Conservation (phyloP, 2,888 invertebrate species). For the Drosophila rellima region DNA sequence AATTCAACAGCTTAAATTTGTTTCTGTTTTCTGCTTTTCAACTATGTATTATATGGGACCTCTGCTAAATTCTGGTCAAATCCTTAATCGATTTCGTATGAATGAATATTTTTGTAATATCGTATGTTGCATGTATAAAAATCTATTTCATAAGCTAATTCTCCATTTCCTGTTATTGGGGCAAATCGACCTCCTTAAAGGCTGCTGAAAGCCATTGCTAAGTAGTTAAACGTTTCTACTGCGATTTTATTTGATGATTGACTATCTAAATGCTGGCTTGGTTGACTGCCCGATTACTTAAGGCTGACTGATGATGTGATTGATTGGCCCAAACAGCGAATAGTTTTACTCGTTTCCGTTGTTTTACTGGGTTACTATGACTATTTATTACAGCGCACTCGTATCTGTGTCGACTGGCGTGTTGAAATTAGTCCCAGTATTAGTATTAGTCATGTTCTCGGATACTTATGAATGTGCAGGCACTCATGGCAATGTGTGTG, state of each 20-base stretch:
- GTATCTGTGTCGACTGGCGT: constrained; percentile 65
- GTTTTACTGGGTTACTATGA: constrained; percentile 68
- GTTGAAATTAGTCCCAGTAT: constrained; percentile 46
- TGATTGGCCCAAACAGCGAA: constrained; percentile 54
- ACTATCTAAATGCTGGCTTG: constrained; percentile 22
- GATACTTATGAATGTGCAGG: constrained; percentile 21
- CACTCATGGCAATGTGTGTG: not conserved
- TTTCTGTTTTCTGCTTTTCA: too few species aligned
- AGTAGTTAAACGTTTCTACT: constrained; percentile 12
- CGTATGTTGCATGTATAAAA: not conserved
- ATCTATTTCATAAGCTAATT: not conserved
- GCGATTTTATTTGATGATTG: constrained; percentile 12
- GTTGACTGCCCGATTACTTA: constrained; percentile 45
- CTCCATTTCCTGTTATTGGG: not conserved
- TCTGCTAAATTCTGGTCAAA: too few species aligned
- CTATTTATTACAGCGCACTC: constrained; percentile 72
- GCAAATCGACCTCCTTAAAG: not conserved
- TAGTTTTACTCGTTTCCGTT: constrained; percentile 43
- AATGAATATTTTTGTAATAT: not conserved
- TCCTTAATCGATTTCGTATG: not conserved
- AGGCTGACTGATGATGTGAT: constrained; percentile 61
- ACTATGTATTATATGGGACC: too few species aligned
- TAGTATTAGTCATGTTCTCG: constrained; percentile 35
- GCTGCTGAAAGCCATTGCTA: not conserved
- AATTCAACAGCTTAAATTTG: too few species aligned